Percentiles rank a stretch among this genome's conserved stretches.
These are phyloP conservation scores for Orestias chungarensis DNA, from an alignment of 2,797 vertebrate genomes.

Conservation along the genomic window DNA sequence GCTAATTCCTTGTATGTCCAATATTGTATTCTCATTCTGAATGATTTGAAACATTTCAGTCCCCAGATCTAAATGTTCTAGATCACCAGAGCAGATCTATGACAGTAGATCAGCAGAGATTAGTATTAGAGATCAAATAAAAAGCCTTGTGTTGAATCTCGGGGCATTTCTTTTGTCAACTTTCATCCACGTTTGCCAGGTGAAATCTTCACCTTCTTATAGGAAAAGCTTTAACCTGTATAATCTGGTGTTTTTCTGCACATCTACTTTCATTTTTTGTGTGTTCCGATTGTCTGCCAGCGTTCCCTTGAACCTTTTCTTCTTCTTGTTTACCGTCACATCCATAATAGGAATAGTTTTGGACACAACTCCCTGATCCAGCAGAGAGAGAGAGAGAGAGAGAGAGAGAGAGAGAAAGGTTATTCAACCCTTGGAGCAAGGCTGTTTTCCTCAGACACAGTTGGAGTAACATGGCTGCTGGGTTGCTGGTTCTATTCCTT, in stretches of 20 bases:
- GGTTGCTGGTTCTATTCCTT: constrained; percentile 57
- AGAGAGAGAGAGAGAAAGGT: not conserved
- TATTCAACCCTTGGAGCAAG: constrained; percentile 14
- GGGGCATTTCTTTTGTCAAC: too few species aligned
- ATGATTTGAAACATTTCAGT: not conserved
- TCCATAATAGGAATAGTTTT: constrained; percentile 67
- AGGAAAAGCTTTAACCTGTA: not conserved
- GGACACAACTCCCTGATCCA: constrained; percentile 6
- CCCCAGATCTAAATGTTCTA: too few species aligned
- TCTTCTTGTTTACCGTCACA: not conserved
- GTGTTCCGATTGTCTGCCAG: not conserved
- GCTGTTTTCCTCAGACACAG: constrained; percentile 26
- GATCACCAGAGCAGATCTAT: too few species aligned
- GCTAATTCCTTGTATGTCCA: too few species aligned
- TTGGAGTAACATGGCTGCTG: constrained; percentile 69
- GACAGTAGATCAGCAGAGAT: too few species aligned
- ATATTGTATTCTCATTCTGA: too few species aligned
- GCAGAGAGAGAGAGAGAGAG: not conserved
- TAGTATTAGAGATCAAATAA: too few species aligned
- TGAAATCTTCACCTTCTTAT: constrained; percentile 1
- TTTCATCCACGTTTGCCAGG: not conserved
- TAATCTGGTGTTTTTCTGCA: too few species aligned
- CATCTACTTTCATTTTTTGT: constrained; percentile 10
- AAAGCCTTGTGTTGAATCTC: too few species aligned
- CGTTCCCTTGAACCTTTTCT: not conserved